Conservation (phyloP, 2,113 vertebrate genomes). For the Raphicerus campestris region DNA sequence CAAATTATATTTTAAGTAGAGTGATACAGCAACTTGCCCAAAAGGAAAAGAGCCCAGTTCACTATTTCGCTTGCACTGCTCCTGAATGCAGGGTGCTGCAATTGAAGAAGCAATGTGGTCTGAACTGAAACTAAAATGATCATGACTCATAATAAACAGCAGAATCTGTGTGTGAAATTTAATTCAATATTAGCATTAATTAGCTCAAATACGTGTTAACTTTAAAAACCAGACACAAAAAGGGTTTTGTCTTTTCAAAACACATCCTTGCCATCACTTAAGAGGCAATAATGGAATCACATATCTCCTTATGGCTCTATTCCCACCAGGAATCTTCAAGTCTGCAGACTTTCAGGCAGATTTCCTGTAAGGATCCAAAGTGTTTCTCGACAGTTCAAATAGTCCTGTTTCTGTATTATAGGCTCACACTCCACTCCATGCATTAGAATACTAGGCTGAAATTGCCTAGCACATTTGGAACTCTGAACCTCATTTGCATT, state of each 20-base stretch:
- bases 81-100: background rate
- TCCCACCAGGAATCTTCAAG: background rate
- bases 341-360: background rate
- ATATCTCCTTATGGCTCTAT: background rate
- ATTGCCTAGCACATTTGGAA: background rate
- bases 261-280: background rate
- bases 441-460: background rate
- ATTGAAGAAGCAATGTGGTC: background rate
- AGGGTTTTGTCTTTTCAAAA: background rate
- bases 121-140: background rate
- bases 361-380: background rate
- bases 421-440: background rate
- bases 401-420: background rate
- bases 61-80: background rate
- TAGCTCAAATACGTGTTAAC: background rate
- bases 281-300: background rate
- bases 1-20: background rate
- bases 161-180: background rate
- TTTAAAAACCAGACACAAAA: background rate
- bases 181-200: background rate
- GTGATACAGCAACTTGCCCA: background rate
- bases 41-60: background rate
- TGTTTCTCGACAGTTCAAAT: background rate
- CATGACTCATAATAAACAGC: background rate
- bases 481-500: constrained; percentile 40